phyloP scores from a whole-genome alignment of 2,888 invertebrate genomes.

The Corbicula japonica region DNA sequence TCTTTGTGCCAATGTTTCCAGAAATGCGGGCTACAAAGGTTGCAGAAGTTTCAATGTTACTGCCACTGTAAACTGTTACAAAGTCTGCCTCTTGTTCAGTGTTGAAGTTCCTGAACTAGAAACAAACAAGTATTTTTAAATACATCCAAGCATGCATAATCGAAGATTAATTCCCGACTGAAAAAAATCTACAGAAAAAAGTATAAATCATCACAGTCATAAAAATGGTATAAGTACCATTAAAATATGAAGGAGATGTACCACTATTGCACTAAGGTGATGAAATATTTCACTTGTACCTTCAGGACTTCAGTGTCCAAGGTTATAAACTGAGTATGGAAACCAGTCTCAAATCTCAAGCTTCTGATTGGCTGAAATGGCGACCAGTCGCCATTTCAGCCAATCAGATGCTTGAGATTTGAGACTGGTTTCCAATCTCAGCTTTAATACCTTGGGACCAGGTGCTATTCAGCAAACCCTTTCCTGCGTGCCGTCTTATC shows the following conservation, averaged over 20 bases:
- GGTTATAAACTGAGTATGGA: too few relatives aligned
- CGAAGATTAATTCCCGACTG: not conserved
- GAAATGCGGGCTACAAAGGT: conserved; percentile 93
- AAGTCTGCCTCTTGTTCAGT: conserved; percentile 99
- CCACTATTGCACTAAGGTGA: too few relatives aligned
- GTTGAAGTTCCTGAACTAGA: conserved; percentile 97
- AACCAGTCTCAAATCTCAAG: too few relatives aligned
- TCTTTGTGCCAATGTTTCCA: conserved; percentile 87
- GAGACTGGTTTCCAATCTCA: too few relatives aligned
- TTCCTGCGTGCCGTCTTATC: too few relatives aligned
- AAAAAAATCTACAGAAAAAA: not conserved
- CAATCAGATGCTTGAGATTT: too few relatives aligned
- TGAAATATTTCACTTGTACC: too few relatives aligned
- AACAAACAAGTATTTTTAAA: conserved; percentile 32
- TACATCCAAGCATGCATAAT: not conserved
- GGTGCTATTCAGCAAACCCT: too few relatives aligned
- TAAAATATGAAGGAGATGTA: not conserved
- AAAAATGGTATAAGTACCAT: not conserved
- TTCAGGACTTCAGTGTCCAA: too few relatives aligned
- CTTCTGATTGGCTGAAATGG: too few relatives aligned
- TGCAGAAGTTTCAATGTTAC: conserved; percentile 91
- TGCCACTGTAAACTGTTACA: conserved; percentile 98
- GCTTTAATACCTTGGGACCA: too few relatives aligned
- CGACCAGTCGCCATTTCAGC: too few relatives aligned
- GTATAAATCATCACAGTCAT: not conserved